phyloP scores from a whole-genome alignment of 2,797 vertebrate genomes.

The Lagocephalus sceleratus region DNA sequence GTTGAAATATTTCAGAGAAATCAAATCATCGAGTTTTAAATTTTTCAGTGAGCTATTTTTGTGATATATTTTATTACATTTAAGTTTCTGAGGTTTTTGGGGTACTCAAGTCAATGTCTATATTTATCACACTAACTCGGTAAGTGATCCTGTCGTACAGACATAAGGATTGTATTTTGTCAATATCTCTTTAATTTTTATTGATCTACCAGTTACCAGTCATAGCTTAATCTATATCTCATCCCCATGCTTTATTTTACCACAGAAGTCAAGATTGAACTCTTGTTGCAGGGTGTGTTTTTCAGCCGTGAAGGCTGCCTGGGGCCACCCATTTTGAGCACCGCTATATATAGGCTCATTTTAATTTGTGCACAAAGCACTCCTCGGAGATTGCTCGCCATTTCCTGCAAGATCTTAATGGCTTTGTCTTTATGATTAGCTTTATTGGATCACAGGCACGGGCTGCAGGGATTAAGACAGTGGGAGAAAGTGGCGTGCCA shows the following conservation, averaged over 20 bases:
- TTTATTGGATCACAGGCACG: slow-evolving; percentile 65
- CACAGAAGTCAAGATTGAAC: slow-evolving; percentile 46
- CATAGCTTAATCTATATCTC: slow-evolving; percentile 7
- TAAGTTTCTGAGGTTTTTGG: background rate
- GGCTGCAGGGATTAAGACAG: slow-evolving; percentile 60
- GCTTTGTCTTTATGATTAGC: slow-evolving; percentile 74
- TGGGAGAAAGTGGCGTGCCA: slow-evolving; percentile 58
- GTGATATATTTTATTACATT: no score
- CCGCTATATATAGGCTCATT: slow-evolving; percentile 75
- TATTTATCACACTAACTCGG: no score
- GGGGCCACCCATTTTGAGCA: slow-evolving; percentile 40
- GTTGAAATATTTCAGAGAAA: background rate
- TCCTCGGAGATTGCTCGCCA: slow-evolving; percentile 68
- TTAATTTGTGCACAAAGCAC: slow-evolving; percentile 75
- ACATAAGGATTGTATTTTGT: no score
- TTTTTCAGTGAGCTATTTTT: no score
- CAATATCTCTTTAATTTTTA: no score
- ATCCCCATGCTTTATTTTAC: slow-evolving; percentile 8
- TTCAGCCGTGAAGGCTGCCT: slow-evolving; percentile 22
- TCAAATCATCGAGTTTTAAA: no score
- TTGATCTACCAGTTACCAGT: slow-evolving; percentile 19
- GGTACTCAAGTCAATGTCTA: background rate
- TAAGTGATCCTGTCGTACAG: no score
- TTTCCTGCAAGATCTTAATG: slow-evolving; percentile 71
- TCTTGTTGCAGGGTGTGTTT: slow-evolving; percentile 51